Evolutionary conservation across 35 echinoderm and acorn worm species (phyloP), one percentile per base, ranked within the genome.

Genomic region (Hemicentrotus pulcherrimus): DNA sequence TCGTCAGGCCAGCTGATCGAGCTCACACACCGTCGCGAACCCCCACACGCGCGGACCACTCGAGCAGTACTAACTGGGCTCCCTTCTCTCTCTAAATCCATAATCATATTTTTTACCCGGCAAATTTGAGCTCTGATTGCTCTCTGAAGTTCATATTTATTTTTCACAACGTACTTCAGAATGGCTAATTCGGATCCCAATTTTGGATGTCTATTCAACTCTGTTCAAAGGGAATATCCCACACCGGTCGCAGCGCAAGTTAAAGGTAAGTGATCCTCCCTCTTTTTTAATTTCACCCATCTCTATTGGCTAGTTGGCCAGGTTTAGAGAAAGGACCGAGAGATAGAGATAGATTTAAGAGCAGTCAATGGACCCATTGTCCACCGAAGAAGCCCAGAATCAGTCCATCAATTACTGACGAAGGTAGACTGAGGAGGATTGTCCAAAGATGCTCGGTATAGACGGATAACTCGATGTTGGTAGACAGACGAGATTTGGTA

Each of bases 161-260:
- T 90, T 90, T 90, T 90, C 88, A 90, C 32, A 32, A 90, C 32
- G 88, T 90, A 28, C 88, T 90, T 78, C 31, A 47, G 48, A 48
- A 93, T 93, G 91, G 91, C 91, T 58, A 93, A 47, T 47, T 93
- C 91, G 91, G 95, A 96, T 95, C 95, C 95, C 61, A 96, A 96
- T 94, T 94, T 97, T 93, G 97, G 71, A 91, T 61, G 94, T 58
- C 94, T 97, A 78, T 97, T 97, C 94, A 47, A 96, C 93, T 95
- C 94, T 32, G 97, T 97, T 32, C 94, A 96, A 92, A 96, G 90
- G 46, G 97, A 97, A 91, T 94, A 92, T 46, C 91, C 86, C 46
- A 61, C 88, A 28, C 97, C 97, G 11, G 94, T 96, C 33, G 90
- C 96, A 16, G 94, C 97, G 11, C 46, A 58, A 45, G 88, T 97